These are phyloP conservation scores for Epinephelus cyanopodus DNA, from an alignment of 2,113 vertebrate genomes.

Conservation along the genomic window DNA sequence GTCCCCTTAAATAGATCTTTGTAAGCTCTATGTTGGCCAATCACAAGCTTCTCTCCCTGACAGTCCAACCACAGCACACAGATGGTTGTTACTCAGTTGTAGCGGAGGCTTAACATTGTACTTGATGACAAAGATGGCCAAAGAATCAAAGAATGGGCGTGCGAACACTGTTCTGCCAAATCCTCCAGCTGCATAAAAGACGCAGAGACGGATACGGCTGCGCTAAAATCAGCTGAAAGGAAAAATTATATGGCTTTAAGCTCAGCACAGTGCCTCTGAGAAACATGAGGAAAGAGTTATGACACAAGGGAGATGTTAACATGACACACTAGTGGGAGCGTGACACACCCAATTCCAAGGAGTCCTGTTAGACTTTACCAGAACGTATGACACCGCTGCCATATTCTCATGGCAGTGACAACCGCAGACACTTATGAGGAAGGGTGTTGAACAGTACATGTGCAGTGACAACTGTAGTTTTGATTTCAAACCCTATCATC, in stretches of 20 bases:
- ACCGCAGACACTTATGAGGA: constrained; percentile 38
- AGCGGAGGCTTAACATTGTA: constrained; percentile 35
- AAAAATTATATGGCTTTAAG: constrained; percentile 35
- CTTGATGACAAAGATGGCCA: constrained; percentile 58
- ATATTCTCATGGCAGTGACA: constrained; percentile 58
- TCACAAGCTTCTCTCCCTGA: constrained; percentile 51
- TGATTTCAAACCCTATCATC: background rate
- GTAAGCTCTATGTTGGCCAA: constrained; percentile 57
- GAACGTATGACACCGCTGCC: constrained; percentile 58
- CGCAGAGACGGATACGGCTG: background rate
- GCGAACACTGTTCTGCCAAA: constrained; percentile 47
- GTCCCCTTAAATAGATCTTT: constrained; percentile 73
- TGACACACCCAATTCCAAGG: constrained; percentile 78
- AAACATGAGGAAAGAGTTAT: constrained; percentile 61
- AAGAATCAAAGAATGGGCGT: constrained; percentile 57
- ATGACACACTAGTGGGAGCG: constrained; percentile 77
- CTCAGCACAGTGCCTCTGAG: constrained; percentile 50
- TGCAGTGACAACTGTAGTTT: constrained; percentile 27
- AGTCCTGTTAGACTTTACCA: constrained; percentile 65
- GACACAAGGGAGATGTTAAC: constrained; percentile 71
- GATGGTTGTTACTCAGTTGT: constrained; percentile 56
- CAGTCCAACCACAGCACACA: constrained; percentile 56
- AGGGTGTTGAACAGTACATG: constrained; percentile 31
- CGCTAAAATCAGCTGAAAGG: constrained; percentile 33
- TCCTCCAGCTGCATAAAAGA: constrained; percentile 31